Base-by-base conservation (phyloP, 35 echinoderm and acorn worm species). In the Stichopus chloronotus region DNA sequence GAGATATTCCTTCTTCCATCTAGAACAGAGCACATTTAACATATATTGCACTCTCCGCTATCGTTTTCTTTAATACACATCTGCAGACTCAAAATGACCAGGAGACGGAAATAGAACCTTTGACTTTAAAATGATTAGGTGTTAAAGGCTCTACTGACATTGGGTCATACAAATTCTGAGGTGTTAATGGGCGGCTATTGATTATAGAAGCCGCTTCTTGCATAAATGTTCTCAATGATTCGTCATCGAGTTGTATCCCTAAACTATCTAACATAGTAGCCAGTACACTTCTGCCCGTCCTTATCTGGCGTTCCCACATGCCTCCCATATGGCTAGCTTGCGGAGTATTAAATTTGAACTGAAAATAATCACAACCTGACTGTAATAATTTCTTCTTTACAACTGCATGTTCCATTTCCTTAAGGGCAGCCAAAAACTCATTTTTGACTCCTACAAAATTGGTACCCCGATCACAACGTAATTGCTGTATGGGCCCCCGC, bases 401-500 rank as follows among this genome's bases (percentile, higher is more conserved):
- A 83, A 16, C 53, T 56, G 1, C 79, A 83, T 84, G 78, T 19
- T 93, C 54, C 63, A 19, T 7, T 19, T 5, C 7, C 52, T 84
- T 30, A 84, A 84, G 5, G 9, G 43, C 3, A 84, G n/a, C 52
- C 24, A 52, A 90, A 2, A 6, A 95, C 52, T 55, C 92, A 69
- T 6, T 23, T 59, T 79, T 87, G 53, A 63, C 76, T 8, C 88
- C 90, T 55, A 92, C 68, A 76, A 92, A 92, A 53, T 92, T 92
- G 0, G 94, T 92, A n/a, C 84, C 91, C 57, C 86, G 90, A 79
- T 95, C 94, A n/a, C 78, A 78, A 55, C 94, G 92, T 19, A 94
- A 25, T 24, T 82, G 76, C 1, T 22, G 10, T 11, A 94, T 53
- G 11, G 88, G 76, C 0, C 94, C 78, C 43, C 89, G 25, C 21